Conservation (phyloP, 2,888 invertebrate species). For the Emmelina monodactyla region DNA sequence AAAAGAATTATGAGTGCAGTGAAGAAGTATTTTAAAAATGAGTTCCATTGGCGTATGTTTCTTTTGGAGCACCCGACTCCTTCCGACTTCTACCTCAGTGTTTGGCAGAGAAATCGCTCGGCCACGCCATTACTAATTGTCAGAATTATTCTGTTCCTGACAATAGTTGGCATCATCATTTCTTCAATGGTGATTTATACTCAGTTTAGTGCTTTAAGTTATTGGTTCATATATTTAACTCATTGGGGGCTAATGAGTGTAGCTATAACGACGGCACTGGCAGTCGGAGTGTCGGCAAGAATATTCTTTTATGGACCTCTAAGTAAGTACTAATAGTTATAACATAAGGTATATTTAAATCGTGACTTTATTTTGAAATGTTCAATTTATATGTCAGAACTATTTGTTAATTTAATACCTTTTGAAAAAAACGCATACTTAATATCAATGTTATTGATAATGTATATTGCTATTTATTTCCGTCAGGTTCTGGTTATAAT, state of each 20-base stretch:
- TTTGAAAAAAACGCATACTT: too few species aligned
- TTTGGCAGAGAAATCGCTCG: conserved; percentile 49
- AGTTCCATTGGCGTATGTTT: conserved; percentile 33
- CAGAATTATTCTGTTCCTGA: conserved; percentile 37
- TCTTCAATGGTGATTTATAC: conserved; percentile 36
- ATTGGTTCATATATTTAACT: conserved; percentile 63
- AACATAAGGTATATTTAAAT: too few species aligned
- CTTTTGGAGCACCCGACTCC: conserved; percentile 39
- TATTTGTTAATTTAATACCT: not conserved
- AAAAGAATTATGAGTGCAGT: conserved; percentile 33
- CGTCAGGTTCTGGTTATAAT: not conserved
- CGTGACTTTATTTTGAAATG: too few species aligned
- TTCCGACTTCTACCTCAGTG: conserved; percentile 45
- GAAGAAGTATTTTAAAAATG: conserved; percentile 40
- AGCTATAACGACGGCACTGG: conserved; percentile 36
- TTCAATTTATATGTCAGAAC: too few species aligned
- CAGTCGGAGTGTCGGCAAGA: conserved; percentile 37
- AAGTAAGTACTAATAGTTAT: conserved; percentile 48
- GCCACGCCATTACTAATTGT: conserved; percentile 41
- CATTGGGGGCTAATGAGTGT: conserved; percentile 57
- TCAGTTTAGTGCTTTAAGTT: conserved; percentile 23
- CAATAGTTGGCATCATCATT: conserved; percentile 35
- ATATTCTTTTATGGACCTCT: conserved; percentile 44
- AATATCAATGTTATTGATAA: too few species aligned
- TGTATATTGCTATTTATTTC: too few species aligned